Evolutionary conservation across 2,113 vertebrate species (phyloP), one percentile per base, ranked within the genome.

Genomic region (Columba livia): DNA sequence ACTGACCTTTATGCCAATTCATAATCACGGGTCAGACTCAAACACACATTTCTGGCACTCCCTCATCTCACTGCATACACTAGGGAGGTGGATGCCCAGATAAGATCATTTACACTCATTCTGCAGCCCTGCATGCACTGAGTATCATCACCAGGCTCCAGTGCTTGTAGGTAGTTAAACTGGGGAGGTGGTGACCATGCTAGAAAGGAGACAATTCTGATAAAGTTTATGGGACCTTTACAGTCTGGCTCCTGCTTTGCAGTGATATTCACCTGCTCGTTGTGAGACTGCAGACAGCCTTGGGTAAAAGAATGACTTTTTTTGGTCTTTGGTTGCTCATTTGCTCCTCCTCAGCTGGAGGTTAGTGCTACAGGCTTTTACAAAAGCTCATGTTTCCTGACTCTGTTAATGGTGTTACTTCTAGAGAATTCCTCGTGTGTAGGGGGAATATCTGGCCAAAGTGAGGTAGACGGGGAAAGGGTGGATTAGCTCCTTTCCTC

Each of bases 381-480:
- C 10, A 65, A 38, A 80, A 74, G 5, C 26, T 70, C 20, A 0
- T 15, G 9, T 60, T 94, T 66, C 25, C 53, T 69, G 34, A 38
- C 11, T 70, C 17, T 70, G 1, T 44, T 61, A 54, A 34, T 40
- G 38, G 29, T 3, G 2, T 56, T 8, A 19, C 28, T 50, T 77
- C 11, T 40, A 17, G 9, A 74, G 56, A 81, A 36, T 31, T 78
- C 14, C 21, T 24, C 11, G 3, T 0, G 1, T 24, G 26, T n/a
- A 48, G 53, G 40, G 85, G 34, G 20, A 75, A 44, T 90, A 48
- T 38, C 38, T 93, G 54, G 3, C 31, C 29, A 83, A 50, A 21
- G 44, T 40, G 42, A 81, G 9, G 23, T 42, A 28, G 19, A 2
- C 3, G 17, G 34, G 11, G 3, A 79, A 90, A 57, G 0, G 0